Conservation (phyloP, 2,797 vertebrate genomes). For the Acanthopagrus latus region DNA sequence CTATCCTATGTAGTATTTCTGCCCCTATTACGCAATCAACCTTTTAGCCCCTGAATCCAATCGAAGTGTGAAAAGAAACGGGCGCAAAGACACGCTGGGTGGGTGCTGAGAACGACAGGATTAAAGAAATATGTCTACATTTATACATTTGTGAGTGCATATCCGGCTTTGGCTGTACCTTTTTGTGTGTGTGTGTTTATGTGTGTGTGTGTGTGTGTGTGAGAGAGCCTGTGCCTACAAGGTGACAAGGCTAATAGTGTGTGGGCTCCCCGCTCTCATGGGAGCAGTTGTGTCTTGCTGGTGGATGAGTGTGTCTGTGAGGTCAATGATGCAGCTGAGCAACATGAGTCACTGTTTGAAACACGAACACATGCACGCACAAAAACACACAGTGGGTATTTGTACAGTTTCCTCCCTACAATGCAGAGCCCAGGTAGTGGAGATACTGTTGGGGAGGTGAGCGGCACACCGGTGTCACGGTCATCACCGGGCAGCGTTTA, state of each 20-base stretch:
- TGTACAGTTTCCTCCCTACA: not conserved
- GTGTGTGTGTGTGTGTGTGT: slow-evolving; percentile 3
- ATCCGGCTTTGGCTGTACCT: not conserved
- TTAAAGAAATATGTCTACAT: slow-evolving; percentile 34
- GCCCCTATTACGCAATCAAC: slow-evolving; percentile 54
- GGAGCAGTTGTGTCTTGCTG: slow-evolving; percentile 54
- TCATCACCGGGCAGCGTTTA: no score
- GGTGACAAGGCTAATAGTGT: slow-evolving; percentile 67
- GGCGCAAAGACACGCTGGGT: slow-evolving; percentile 9
- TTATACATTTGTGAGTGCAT: slow-evolving; percentile 9
- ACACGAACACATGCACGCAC: slow-evolving; percentile 3
- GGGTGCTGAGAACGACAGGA: slow-evolving; percentile 37
- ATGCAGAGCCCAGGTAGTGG: no score
- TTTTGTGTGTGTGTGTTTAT: not conserved
- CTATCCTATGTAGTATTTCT: slow-evolving; percentile 19
- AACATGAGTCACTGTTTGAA: slow-evolving; percentile 60
- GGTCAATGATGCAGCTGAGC: slow-evolving; percentile 63
- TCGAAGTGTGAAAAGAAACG: slow-evolving; percentile 43
- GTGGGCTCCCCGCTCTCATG: slow-evolving; percentile 45
- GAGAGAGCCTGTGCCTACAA: slow-evolving; percentile 16
- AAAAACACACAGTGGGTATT: not conserved
- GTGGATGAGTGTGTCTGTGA: slow-evolving; percentile 53
- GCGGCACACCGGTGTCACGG: no score
- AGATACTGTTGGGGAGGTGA: no score
- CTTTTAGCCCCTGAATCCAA: slow-evolving; percentile 49